These are phyloP conservation scores for Oxyruncus cristatus DNA, from an alignment of 2,113 vertebrate genomes.

Conservation along the genomic window DNA sequence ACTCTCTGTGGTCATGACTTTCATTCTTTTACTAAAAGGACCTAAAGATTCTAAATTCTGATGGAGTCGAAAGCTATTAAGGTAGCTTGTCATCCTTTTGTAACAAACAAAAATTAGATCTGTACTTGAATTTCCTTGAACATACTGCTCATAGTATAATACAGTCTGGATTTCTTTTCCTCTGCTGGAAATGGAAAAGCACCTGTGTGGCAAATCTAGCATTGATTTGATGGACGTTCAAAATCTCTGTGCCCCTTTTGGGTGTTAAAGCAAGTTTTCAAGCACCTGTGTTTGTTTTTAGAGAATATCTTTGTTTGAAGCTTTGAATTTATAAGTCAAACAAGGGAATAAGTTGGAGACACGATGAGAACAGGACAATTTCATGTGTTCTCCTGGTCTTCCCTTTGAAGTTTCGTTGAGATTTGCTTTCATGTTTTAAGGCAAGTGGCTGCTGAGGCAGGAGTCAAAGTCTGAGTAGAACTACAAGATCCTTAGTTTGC, in stretches of 20 bases:
- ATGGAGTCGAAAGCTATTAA: neutral
- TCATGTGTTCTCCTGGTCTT: neutral
- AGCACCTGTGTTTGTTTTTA: neutral
- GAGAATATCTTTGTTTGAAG: neutral
- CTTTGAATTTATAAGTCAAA: neutral
- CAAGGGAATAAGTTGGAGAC: neutral
- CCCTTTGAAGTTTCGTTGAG: neutral
- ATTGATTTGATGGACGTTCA: neutral
- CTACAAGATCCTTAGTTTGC: neutral
- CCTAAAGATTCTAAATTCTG: neutral
- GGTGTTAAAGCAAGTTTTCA: neutral
- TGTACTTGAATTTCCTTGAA: neutral
- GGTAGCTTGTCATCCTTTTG: neutral
- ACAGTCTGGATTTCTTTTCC: neutral
- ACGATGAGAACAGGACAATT: neutral
- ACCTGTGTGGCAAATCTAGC: neutral
- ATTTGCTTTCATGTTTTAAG: neutral
- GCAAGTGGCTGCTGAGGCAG: neutral
- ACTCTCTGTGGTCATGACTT: neutral
- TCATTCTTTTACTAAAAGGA: neutral
- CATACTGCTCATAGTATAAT: neutral
- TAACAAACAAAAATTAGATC: neutral
- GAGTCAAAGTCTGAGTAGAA: neutral
- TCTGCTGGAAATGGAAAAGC: neutral
- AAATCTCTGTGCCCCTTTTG: neutral